These are phyloP conservation scores for Bombus huntii DNA, from an alignment of 1,140 invertebrate genomes.

Conservation along the genomic window DNA sequence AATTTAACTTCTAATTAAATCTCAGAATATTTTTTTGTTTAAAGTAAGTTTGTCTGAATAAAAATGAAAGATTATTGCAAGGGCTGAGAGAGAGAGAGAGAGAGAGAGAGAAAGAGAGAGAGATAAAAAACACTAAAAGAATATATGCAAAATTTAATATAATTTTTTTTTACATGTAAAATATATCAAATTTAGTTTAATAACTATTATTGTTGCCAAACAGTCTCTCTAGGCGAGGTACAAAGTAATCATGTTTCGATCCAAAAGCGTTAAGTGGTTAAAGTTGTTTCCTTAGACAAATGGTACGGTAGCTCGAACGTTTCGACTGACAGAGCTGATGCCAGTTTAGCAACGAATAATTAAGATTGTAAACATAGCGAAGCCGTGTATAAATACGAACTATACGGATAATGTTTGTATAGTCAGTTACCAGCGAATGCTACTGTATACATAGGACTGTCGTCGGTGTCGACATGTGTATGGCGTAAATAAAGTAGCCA, in stretches of 20 bases:
- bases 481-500: constrained; percentile 72
- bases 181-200: background rate
- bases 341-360: constrained; percentile 57
- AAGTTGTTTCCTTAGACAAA: constrained; percentile 65
- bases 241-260: constrained; percentile 41
- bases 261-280: constrained; percentile 60
- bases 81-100: no score
- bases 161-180: no score
- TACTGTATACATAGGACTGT: constrained; percentile 68
- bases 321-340: constrained; percentile 58
- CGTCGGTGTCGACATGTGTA: constrained; percentile 54
- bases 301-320: constrained; percentile 56
- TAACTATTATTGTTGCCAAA: constrained; percentile 42
- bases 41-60: no score
- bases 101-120: no score
- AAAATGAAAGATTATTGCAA: no score
- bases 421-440: constrained; percentile 68
- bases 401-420: constrained; percentile 52
- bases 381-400: constrained; percentile 56
- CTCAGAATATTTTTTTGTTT: no score
- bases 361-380: constrained; percentile 49
- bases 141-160: background rate
- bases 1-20: no score
- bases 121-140: background rate
- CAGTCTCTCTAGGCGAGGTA: background rate